These are phyloP conservation scores for Netelia virgata DNA, from an alignment of 2,888 invertebrate species.

Conservation along the genomic window DNA sequence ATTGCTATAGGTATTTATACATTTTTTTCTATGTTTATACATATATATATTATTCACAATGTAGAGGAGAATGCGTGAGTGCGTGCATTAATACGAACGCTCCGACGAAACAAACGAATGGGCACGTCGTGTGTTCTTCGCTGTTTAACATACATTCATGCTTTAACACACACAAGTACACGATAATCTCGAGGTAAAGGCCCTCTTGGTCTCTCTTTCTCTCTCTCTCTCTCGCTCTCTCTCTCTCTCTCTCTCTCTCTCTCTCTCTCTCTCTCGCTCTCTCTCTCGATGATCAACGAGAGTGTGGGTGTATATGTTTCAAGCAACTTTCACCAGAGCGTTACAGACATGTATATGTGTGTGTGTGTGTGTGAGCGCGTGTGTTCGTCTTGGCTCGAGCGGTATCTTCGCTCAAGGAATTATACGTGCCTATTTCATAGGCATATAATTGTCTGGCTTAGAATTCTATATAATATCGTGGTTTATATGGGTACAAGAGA, in stretches of 20 bases:
- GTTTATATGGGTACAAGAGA: not conserved
- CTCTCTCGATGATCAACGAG: slow-evolving; percentile 37
- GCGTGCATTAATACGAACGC: slow-evolving; percentile 27
- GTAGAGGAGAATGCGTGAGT: slow-evolving; percentile 27
- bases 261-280: not conserved
- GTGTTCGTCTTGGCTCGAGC: not conserved
- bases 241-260: not conserved
- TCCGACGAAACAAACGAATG: slow-evolving; percentile 12
- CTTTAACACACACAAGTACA: slow-evolving; percentile 25
- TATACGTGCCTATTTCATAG: not conserved
- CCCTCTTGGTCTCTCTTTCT: not conserved
- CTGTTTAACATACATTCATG: slow-evolving; percentile 16
- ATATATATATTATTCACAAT: slow-evolving; percentile 10
- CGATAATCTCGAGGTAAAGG: slow-evolving; percentile 8
- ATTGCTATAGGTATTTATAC: slow-evolving; percentile 8
- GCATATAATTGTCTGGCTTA: slow-evolving; percentile 17
- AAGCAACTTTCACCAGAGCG: slow-evolving; percentile 47
- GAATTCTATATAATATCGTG: slow-evolving; percentile 1
- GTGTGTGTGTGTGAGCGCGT: not conserved
- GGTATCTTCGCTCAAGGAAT: slow-evolving; percentile 42
- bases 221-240: not conserved
- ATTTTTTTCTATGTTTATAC: not conserved
- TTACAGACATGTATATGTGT: not conserved
- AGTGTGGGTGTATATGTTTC: slow-evolving; percentile 35
- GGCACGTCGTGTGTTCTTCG: not conserved